Evolutionary conservation across 2,888 invertebrate species (phyloP).

Genomic region (Drosophila yooni): DNA sequence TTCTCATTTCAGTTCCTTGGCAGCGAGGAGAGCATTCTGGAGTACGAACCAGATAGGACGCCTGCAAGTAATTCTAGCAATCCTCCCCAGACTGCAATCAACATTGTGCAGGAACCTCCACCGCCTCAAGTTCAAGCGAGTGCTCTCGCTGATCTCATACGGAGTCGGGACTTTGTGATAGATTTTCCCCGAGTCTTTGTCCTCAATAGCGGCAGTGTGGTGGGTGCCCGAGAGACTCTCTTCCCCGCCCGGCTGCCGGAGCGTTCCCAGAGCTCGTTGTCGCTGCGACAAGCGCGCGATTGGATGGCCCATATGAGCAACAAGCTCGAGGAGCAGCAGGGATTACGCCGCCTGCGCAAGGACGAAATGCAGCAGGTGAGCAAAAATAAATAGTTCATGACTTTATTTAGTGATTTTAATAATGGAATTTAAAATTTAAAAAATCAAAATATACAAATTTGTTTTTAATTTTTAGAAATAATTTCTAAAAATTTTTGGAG

Average conservation of each 20-base stretch:
- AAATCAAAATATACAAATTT: too few relatives aligned
- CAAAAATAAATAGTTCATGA: neutral
- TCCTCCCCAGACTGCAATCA: constrained; percentile 12
- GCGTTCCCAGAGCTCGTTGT: constrained; percentile 83
- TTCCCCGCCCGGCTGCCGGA: constrained; percentile 77
- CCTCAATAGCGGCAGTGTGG: constrained; percentile 70
- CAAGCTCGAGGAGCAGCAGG: constrained; percentile 82
- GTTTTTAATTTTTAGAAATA: too few relatives aligned
- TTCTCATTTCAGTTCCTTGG: constrained; percentile 89
- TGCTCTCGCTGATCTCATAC: constrained; percentile 73
- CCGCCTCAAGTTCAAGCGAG: constrained; percentile 36
- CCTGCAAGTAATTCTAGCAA: constrained; percentile 62
- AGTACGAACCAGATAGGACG: constrained; percentile 87
- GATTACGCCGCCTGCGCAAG: constrained; percentile 68
- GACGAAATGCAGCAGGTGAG: constrained; percentile 80
- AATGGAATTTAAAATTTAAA: too few relatives aligned
- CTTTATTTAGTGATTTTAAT: neutral
- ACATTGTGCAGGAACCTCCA: constrained; percentile 15
- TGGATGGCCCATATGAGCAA: constrained; percentile 79
- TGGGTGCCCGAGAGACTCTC: constrained; percentile 71
- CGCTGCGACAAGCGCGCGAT: constrained; percentile 75
- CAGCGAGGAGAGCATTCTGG: constrained; percentile 93
- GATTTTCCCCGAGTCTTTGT: constrained; percentile 82
- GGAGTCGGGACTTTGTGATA: constrained; percentile 82
- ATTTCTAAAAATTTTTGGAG: too few relatives aligned